These are phyloP conservation scores for Ochropleura plecta DNA, from an alignment of 2,888 invertebrate genomes.

Conservation along the genomic window DNA sequence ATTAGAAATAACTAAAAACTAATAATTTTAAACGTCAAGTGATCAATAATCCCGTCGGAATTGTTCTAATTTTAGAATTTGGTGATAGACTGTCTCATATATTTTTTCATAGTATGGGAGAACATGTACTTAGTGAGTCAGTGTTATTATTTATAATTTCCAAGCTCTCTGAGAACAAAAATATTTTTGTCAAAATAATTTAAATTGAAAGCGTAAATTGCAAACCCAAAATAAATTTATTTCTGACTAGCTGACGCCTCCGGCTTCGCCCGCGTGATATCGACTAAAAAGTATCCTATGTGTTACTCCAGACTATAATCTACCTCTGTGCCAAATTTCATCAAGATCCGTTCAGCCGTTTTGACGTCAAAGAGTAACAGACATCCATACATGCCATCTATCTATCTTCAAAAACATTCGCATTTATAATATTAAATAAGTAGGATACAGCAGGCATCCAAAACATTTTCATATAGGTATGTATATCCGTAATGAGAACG, in stretches of 20 bases:
- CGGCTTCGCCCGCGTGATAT: too few species aligned
- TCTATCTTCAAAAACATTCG: too few species aligned
- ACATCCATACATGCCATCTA: too few species aligned
- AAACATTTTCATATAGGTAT: slow-evolving; percentile 19
- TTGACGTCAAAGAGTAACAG: too few species aligned
- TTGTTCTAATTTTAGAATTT: neutral
- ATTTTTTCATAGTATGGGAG: neutral
- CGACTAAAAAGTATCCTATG: too few species aligned
- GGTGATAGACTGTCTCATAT: neutral
- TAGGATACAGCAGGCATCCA: neutral
- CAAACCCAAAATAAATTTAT: neutral
- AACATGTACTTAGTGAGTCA: neutral
- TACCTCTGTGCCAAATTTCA: too few species aligned
- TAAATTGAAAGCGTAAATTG: neutral
- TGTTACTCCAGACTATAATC: too few species aligned
- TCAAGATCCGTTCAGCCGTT: too few species aligned
- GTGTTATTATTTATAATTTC: too few species aligned
- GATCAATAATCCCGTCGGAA: neutral
- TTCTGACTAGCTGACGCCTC: too few species aligned
- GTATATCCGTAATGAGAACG: slow-evolving; percentile 56
- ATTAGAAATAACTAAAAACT: neutral
- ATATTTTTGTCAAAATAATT: neutral
- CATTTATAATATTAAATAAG: too few species aligned
- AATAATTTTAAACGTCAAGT: neutral
- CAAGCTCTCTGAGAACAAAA: too few species aligned